Base-by-base conservation (phyloP, 2,113 vertebrate genomes). In the Vulpes vulpes region DNA sequence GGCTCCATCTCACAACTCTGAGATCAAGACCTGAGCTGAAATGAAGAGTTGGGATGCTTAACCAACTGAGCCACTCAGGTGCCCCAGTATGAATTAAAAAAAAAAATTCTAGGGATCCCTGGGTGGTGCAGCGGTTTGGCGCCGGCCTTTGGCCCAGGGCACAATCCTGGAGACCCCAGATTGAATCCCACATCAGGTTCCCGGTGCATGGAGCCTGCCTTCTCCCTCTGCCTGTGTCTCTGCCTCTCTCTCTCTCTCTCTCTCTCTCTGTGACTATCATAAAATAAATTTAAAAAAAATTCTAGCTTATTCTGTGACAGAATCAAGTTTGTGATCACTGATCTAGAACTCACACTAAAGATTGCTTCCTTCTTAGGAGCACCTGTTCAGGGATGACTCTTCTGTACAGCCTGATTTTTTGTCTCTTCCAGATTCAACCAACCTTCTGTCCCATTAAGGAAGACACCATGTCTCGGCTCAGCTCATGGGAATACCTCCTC, bases 361-460 rank as follows among this genome's bases (percentile, higher is more conserved):
- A 65, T 8, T 73, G 25, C 14, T 55, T 91, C 67, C 71, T 94
- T 84, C 43, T n/a, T 71, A n/a, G 82, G 5, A 89, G 35, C 51
- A 88, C 25, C 25, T 93, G 88, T n/a, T 23, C 71, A 76, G 82
- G 94, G 57, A 73, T 38, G 55, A 71, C 27, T 49, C 83, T 84
- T 92, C 78, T 91, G 2, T 51, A 19, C 38, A 80, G 67, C 53
- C 74, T 78, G 4, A 14, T 23, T 94, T 92, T 90, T 65, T n/a
- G 17, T 57, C 82, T 91, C 49, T 92, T 89, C 64, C 80, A n/a
- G 95, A 88, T 15, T 86, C 57, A 23, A 91, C 74, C 67, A 81
- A 22, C 23, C 92, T 92, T 22, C 35, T 30, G 5, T 80, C 55
- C 53, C 79, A 43, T 85, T 17, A 59, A 71, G 16, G 74, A 91